These are phyloP conservation scores for Choloepus hoffmanni DNA, from an alignment of 2,113 vertebrate species.

Conservation along the genomic window DNA sequence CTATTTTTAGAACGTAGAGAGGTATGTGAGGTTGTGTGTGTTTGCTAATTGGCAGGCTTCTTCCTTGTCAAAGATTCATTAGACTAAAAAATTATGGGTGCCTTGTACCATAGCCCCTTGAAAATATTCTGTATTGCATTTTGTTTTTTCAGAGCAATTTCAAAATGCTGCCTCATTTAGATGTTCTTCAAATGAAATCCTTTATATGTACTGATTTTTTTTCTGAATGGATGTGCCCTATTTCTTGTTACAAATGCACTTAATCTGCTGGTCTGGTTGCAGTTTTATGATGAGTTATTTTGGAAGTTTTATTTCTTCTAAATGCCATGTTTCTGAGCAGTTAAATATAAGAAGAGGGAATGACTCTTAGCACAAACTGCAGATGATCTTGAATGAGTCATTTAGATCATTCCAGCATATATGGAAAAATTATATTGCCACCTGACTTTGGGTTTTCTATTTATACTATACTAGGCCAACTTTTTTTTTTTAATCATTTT, in stretches of 20 bases:
- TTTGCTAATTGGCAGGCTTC: not conserved
- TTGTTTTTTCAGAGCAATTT: conserved; percentile 23
- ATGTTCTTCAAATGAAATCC: conserved; percentile 53
- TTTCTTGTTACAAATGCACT: conserved; percentile 25
- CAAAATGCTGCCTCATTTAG: not conserved
- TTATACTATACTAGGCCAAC: conserved; percentile 81
- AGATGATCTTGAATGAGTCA: conserved; percentile 84
- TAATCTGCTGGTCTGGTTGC: conserved; percentile 25
- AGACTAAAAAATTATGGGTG: not conserved
- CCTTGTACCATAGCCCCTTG: not conserved
- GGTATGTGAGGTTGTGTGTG: not conserved
- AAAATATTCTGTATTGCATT: conserved; percentile 37
- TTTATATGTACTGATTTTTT: conserved; percentile 3
- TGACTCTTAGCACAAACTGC: conserved; percentile 79
- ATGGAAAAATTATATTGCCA: conserved; percentile 87
- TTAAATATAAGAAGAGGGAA: conserved; percentile 68
- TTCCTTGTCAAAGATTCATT: not conserved
- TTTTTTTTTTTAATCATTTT: conserved; percentile 79
- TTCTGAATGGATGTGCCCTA: not conserved
- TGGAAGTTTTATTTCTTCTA: conserved; percentile 44
- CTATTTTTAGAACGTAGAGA: conserved; percentile 12
- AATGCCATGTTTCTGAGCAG: conserved; percentile 38
- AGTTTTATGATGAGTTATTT: conserved; percentile 59
- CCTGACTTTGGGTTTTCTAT: conserved; percentile 84
- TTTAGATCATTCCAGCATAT: conserved; percentile 83